A percentile compares a stretch with the other conserved stretches of the same genome.
Evolutionary conservation across 2,113 vertebrate genomes (phyloP).

Genomic region (Ptychochromis oligacanthus): DNA sequence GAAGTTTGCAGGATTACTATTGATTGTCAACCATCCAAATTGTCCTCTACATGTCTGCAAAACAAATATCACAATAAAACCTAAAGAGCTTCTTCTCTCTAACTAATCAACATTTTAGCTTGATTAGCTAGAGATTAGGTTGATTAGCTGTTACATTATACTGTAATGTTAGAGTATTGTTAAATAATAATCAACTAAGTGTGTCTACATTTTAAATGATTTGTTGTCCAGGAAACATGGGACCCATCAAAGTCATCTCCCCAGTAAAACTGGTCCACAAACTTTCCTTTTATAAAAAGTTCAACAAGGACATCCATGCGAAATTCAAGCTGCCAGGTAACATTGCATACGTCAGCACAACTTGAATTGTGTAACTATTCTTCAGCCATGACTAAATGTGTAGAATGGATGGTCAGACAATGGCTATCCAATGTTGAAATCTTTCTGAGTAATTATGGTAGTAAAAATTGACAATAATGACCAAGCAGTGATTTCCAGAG

Average conservation of each 20-base stretch:
- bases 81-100: not conserved
- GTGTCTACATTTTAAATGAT: not conserved
- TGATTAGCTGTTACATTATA: too few species aligned
- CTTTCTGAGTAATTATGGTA: not conserved
- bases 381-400: not conserved
- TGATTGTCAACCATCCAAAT: not conserved
- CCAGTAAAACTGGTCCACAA: not conserved
- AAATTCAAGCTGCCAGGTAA: not conserved
- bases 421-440: not conserved
- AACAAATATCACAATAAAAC: not conserved
- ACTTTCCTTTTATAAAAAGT: not conserved
- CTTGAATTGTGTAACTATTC: not conserved
- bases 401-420: not conserved
- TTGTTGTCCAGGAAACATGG: not conserved
- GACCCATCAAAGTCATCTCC: not conserved
- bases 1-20: not conserved
- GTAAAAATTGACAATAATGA: too few species aligned
- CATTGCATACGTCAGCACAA: not conserved
- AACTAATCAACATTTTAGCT: not conserved
- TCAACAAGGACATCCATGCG: not conserved
- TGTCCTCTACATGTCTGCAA: not conserved
- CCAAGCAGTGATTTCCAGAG: too few species aligned
- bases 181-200: not conserved
- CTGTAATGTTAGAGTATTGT: not conserved
- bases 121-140: too few species aligned